phyloP scores from a whole-genome alignment of 1,140 invertebrate genomes.

The Neodiprion pinetum region DNA sequence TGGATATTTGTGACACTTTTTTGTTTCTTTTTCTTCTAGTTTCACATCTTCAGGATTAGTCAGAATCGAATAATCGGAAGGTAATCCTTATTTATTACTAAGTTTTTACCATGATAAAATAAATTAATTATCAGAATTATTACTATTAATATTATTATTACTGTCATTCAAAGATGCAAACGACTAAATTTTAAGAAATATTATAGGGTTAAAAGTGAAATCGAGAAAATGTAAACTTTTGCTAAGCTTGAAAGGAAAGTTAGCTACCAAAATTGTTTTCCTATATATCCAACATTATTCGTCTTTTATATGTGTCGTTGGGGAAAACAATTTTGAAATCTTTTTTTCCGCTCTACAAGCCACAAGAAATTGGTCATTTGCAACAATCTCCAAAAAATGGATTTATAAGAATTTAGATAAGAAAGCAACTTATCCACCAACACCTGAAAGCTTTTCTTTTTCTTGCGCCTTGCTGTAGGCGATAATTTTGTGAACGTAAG shows the following conservation, averaged over 20 bases:
- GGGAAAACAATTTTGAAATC: neutral
- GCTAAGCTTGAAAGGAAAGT: neutral
- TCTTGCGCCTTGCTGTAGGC: neutral
- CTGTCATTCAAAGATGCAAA: neutral
- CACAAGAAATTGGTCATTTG: neutral
- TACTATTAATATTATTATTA: neutral
- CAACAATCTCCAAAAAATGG: neutral
- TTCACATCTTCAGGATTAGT: neutral
- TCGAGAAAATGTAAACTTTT: neutral
- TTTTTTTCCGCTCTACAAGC: neutral
- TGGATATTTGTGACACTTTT: conserved; percentile 1
- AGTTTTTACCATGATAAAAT: neutral
- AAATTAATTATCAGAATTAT: conserved; percentile 1
- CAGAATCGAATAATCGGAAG: conserved; percentile 2
- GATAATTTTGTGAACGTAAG: neutral
- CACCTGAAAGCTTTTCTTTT: neutral
- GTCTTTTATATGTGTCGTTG: neutral
- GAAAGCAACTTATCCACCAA: neutral
- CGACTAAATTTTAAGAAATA: neutral
- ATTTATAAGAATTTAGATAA: neutral
- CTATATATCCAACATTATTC: neutral
- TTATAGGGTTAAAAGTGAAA: neutral
- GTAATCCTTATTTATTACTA: conserved; percentile 5
- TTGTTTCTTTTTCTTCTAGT: neutral
- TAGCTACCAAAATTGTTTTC: neutral